These are phyloP conservation scores for Carcina quercana DNA, from an alignment of 2,888 invertebrate species.

Conservation along the genomic window DNA sequence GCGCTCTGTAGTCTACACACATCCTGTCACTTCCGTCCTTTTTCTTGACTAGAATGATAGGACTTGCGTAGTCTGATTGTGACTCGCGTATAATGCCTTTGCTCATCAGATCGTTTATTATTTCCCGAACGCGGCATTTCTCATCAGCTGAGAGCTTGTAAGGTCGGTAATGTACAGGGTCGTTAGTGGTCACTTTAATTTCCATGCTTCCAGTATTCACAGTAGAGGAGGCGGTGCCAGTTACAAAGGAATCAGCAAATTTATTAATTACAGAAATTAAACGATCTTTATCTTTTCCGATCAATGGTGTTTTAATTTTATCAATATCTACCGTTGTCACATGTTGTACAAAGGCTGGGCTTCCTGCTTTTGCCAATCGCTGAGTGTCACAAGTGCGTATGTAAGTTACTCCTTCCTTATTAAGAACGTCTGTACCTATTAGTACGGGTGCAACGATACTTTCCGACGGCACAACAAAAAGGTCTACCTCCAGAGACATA, in stretches of 20 bases:
- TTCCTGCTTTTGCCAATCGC: not conserved
- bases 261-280: no score
- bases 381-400: not conserved
- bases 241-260: no score
- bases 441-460: conserved; percentile 11
- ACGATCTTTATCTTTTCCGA: no score
- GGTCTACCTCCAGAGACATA: conserved; percentile 14
- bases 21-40: conserved; percentile 1
- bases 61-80: conserved; percentile 3
- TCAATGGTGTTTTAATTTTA: no score
- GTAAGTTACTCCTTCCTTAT: not conserved
- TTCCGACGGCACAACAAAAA: conserved; percentile 8
- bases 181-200: conserved; percentile 7
- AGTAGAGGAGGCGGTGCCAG: no score
- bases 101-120: not conserved
- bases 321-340: no score
- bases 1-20: conserved; percentile 1
- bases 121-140: not conserved
- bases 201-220: no score
- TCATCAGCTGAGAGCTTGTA: not conserved
- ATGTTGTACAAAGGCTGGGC: no score
- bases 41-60: conserved; percentile 2
- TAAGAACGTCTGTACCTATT: conserved; percentile 4
- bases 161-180: not conserved
- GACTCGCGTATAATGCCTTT: conserved; percentile 2